Conservation (phyloP, 2,797 vertebrate genomes). For the Alosa sapidissima region DNA sequence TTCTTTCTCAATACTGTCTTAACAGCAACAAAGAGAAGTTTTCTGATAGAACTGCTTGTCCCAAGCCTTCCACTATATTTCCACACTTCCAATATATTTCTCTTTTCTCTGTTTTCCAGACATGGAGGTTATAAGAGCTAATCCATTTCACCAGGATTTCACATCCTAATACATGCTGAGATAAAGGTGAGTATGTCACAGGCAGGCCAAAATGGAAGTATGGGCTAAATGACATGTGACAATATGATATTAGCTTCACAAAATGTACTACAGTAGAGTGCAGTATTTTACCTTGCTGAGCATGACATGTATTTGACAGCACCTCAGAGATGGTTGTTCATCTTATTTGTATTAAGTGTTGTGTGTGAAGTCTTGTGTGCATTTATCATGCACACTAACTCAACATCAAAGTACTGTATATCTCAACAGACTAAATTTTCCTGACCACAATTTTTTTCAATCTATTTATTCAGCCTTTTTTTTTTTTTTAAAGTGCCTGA, state of each 20-base stretch:
- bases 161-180: background rate
- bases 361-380: background rate
- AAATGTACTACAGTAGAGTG: background rate
- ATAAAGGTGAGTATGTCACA: background rate
- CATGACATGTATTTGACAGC: background rate
- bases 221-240: background rate
- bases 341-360: background rate
- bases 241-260: background rate
- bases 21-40: background rate
- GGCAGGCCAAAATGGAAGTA: background rate
- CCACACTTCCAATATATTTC: background rate
- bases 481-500: background rate
- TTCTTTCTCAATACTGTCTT: background rate
- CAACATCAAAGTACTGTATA: background rate
- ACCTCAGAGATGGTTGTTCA: background rate
- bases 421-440: background rate
- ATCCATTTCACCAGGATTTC: background rate
- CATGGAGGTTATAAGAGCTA: background rate
- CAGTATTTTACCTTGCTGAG: background rate
- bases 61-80: no score
- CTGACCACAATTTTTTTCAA: background rate
- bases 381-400: background rate
- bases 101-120: background rate
- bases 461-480: background rate
- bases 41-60: background rate